These are phyloP conservation scores for Eclectus roratus DNA, from an alignment of 2,113 vertebrate species.

Conservation along the genomic window DNA sequence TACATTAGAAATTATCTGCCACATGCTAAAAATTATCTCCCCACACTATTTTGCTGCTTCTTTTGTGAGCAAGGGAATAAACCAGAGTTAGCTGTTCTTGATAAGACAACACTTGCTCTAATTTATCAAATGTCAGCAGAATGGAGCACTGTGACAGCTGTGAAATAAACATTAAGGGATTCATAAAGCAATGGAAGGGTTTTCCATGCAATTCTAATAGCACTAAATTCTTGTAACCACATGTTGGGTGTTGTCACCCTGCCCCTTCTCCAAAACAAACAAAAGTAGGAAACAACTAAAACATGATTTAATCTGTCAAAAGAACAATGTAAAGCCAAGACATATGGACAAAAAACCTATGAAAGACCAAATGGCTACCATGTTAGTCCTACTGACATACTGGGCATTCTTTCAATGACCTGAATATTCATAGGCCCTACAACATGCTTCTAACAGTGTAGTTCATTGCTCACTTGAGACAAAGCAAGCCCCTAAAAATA, in stretches of 20 bases:
- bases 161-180: conserved; percentile 46
- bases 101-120: conserved; percentile 29
- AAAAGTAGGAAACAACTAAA: background rate
- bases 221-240: background rate
- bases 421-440: background rate
- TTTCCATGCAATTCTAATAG: conserved; percentile 23
- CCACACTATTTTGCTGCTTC: background rate
- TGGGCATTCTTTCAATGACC: too few relatives aligned
- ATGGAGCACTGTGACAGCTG: conserved; percentile 37
- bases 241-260: background rate
- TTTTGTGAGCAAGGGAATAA: background rate
- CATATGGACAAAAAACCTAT: background rate
- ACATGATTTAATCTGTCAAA: background rate
- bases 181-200: conserved; percentile 30
- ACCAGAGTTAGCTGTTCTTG: conserved; percentile 12
- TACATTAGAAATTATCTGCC: conserved; percentile 22
- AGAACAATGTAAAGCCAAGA: background rate
- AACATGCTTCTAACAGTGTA: background rate
- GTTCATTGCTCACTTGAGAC: background rate
- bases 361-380: background rate
- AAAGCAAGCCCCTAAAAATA: background rate
- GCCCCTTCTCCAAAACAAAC: background rate
- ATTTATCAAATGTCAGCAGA: conserved; percentile 54
- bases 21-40: conserved; percentile 26
- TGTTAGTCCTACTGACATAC: background rate